Percentiles rank a stretch among this genome's conserved stretches.
Evolutionary conservation across 2,113 vertebrate genomes (phyloP).

Genomic region (Gymnorhina tibicen): DNA sequence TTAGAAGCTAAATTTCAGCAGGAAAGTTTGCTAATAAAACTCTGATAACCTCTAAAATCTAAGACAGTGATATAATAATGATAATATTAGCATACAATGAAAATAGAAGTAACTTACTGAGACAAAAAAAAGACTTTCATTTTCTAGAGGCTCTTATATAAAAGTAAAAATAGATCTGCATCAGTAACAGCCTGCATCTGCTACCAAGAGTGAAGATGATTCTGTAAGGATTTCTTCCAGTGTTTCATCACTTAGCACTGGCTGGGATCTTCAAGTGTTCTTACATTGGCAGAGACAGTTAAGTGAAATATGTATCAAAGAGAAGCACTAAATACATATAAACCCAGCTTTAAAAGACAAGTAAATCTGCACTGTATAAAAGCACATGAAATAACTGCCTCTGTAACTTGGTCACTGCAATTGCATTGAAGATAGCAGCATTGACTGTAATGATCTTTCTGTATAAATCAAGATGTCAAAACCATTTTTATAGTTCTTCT

Average conservation of each 20-base stretch:
- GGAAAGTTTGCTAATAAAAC: background rate
- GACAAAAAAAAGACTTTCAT: background rate
- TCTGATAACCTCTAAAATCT: background rate
- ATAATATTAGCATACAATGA: background rate
- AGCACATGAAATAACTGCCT: background rate
- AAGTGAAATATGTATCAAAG: background rate
- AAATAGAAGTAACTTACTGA: background rate
- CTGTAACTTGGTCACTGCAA: background rate
- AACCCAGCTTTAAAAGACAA: background rate
- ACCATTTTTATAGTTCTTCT: background rate
- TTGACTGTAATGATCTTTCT: background rate
- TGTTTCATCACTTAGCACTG: background rate
- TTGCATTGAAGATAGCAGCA: background rate
- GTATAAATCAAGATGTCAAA: background rate
- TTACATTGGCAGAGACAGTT: background rate
- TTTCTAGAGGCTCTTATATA: background rate
- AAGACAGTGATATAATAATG: background rate
- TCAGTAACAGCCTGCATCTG: background rate
- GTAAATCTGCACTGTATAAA: background rate
- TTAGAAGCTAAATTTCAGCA: background rate
- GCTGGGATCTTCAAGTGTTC: background rate
- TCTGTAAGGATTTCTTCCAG: background rate
- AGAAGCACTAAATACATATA: background rate
- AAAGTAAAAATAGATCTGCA: background rate
- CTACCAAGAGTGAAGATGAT: fast-evolving